Evolutionary conservation across 2,113 vertebrate genomes (phyloP), one percentile per base, ranked within the genome.

Genomic region (Limanda limanda): DNA sequence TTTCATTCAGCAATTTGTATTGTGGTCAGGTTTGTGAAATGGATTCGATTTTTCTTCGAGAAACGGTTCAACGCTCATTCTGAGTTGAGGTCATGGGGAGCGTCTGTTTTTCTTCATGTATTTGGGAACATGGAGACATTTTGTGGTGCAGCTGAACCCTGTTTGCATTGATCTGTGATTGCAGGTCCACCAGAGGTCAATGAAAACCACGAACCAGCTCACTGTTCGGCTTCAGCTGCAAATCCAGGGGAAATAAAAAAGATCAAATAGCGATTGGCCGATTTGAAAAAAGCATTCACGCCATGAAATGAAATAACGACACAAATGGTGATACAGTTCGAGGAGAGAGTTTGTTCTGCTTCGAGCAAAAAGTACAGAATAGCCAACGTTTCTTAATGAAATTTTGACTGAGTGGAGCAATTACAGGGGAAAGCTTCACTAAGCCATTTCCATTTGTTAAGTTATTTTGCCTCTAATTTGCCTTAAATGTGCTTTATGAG

Each of bases 401-500:
- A 79, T 82, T 78, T 79, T 86, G 83, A 88, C 65, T 88, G 78
- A 92, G 80, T 81, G 76, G 71, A 68, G 76, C 86, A 91, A 87
- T 91, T 90, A 90, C 82, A 81, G 82, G 27, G 75, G 72, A 89
- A 76, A 57, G 83, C 76, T 83, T 75, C 79, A 90, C 88, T 84
- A 87, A 73, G 75, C 77, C 69, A 76, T 90, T 87, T 85, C 71
- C 87, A 88, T 90, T 86, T 78, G 56, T 71, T 83, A 47, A 79
- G 76, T 86, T 90, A 80, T 82, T 84, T 91, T 87, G 82, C 74
- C 74, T 88, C 82, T 87, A 80, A 87, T 90, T 86, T 76, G 63
- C 78, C 71, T 88, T 86, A 86, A 82, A 87, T 89, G 86, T 80
- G 64, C 71, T 86, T 76, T 76, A 68, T 76, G 59, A 76, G 58